Evolutionary conservation across 2,888 invertebrate genomes (phyloP), one percentile per base, ranked within the genome.

Genomic region (Serripes groenlandicus): DNA sequence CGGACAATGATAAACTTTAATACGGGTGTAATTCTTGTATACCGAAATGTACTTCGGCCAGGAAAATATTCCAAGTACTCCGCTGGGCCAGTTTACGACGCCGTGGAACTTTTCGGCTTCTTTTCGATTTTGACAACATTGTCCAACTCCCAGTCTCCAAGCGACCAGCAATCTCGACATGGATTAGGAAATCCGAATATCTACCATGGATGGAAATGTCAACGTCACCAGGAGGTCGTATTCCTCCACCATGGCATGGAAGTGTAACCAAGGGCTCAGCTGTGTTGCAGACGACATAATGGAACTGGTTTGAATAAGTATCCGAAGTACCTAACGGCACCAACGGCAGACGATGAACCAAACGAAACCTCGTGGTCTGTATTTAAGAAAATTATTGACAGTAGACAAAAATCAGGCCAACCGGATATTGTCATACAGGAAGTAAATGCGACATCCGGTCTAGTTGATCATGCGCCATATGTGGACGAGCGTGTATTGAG

Each of bases 141-240:
- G 42, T 58, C 49, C 3, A 37, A 37, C 11, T 70, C 81, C 3
- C 21, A 66, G 30, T 49, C 70, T 3, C 28, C 66, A 11, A 78
- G 80, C 35, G 76, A 87, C 72, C 81, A 23, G 56, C 66, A 66
- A 79, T 75, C 11, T 81, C 78, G 15, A 86, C 90, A 0, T 89
- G 90, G 90, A 74, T 79, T 4, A 76, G 88, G 23, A 78, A 83
- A n/a, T 77, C 79, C 2, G 82, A 90, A 37, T 90, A 85, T 56
- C 66, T 89, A 23, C 90, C 90, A 3, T 90, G 90, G 88, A 82
- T 88, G 85, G 88, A 87, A 62, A 86, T 89, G 84, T 78, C 81
- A 9, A 72, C 70, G 26, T 76, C 76, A 3, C 83, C 81, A 4
- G 88, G 90, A 0, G 71, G 80, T 49, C 37, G 23, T 88, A 85